Conservation (phyloP, 2,797 vertebrate species). For the Podarcis lilfordi region DNA sequence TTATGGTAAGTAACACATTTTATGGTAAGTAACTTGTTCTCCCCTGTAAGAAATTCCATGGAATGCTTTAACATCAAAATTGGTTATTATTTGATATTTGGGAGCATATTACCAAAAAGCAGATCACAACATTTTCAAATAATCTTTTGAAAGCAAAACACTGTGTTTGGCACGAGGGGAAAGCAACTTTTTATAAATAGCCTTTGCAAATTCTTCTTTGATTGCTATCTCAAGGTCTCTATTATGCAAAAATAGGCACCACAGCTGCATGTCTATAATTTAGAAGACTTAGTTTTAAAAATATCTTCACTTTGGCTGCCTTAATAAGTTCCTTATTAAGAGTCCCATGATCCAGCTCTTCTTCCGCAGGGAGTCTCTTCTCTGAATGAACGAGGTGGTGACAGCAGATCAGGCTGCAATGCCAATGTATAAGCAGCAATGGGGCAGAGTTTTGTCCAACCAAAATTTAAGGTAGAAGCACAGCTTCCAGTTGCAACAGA, state of each 20-base stretch:
- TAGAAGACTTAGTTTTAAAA: slow-evolving; percentile 34
- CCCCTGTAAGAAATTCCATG: not conserved
- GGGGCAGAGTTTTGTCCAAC: no score
- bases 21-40: not conserved
- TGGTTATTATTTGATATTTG: not conserved
- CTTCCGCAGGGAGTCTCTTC: slow-evolving; percentile 16
- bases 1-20: not conserved
- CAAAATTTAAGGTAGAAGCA: not conserved
- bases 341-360: slow-evolving; percentile 30
- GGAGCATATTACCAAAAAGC: not conserved
- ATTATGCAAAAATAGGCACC: slow-evolving; percentile 28
- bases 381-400: not conserved
- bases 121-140: slow-evolving; percentile 3
- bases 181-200: slow-evolving; percentile 34
- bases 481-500: not conserved
- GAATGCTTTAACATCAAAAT: not conserved
- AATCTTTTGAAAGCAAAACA: not conserved
- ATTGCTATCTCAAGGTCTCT: slow-evolving; percentile 43
- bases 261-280: not conserved
- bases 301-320: slow-evolving; percentile 33
- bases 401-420: not conserved
- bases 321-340: slow-evolving; percentile 29
- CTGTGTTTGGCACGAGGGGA: not conserved
- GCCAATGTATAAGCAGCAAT: not conserved
- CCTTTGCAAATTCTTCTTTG: slow-evolving; percentile 20